Base-by-base conservation (phyloP, 2,113 vertebrate species). In the Eretmochelys imbricata region DNA sequence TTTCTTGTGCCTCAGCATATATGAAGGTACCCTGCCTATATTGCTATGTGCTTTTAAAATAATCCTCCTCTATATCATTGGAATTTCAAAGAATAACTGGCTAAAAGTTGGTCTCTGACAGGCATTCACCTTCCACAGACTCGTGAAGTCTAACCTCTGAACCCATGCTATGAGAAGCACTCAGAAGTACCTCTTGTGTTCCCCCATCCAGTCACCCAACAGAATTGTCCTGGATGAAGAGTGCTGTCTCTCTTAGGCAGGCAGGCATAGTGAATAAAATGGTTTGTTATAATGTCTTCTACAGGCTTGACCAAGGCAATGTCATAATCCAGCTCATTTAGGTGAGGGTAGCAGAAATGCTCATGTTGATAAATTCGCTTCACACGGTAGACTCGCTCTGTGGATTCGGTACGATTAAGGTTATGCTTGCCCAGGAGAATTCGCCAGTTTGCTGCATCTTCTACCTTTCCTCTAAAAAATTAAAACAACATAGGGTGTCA, bases 341-440 rank as follows among this genome's bases (percentile, higher is more conserved):
- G 98, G 24, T 96, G 75, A 0, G 97, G 98, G 83, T 98, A 97
- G 0, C 92, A 97, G 96, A 99, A 98, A 72, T 94, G 95, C 94
- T 99, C 98, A 1, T 98, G 98, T 27, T 98, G 94, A 96, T 98
- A 98, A 96, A 98, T 98, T 42, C 98, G 96, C 89, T 98, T 98
- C 65, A 98, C 95, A 0, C 54, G 53, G 80, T 98, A 98, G 46
- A 91, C 82, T 89, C 97, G 98, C 95, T 98, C 98, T 3, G 97
- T 96, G 2, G 55, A 96, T 96, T 99, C 98, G 0, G 93, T 97
- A 50, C 95, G 96, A 91, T 96, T 98, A 86, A 99, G 96, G 91
- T 98, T 96, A 94, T 98, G 98, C 91, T 98, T 99, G 84, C 98
- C 99, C 92, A 98, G 93, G 31, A 99, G 98, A 49, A 98, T 98